These are phyloP conservation scores for Phasianus colchicus DNA, from an alignment of 2,113 vertebrate genomes.

Conservation along the genomic window DNA sequence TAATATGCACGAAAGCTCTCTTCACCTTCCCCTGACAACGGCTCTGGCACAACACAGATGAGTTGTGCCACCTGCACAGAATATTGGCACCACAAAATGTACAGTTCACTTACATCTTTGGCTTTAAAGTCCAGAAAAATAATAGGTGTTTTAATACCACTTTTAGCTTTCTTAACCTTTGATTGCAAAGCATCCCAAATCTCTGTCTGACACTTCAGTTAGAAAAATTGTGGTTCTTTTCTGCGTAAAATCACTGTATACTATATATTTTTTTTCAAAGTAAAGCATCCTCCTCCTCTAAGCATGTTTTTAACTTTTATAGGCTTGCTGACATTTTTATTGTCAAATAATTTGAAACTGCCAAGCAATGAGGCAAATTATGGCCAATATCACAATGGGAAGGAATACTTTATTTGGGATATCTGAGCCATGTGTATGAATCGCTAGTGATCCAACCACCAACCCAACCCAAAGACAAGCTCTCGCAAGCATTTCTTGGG, in stretches of 20 bases:
- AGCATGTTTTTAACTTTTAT: constrained; percentile 61
- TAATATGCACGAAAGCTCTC: background rate
- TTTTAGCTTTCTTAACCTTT: constrained; percentile 36
- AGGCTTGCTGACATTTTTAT: constrained; percentile 67
- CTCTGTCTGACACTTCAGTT: background rate
- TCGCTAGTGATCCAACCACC: background rate
- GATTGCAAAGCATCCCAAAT: background rate
- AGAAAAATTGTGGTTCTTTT: background rate
- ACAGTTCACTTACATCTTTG: background rate
- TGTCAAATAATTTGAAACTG: constrained; percentile 63
- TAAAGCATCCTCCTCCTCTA: constrained; percentile 39
- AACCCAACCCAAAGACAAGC: constrained; percentile 53
- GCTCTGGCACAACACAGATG: background rate
- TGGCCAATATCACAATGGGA: constrained; percentile 60
- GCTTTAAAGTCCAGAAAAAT: constrained; percentile 1
- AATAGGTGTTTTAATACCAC: background rate
- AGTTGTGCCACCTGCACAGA: background rate
- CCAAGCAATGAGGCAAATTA: constrained; percentile 61
- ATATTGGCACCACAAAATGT: background rate
- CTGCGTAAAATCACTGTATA: background rate
- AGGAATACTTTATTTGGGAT: constrained; percentile 51
- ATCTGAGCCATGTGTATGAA: constrained; percentile 30
- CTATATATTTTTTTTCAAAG: background rate
- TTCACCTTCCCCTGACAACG: background rate
- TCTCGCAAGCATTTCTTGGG: constrained; percentile 4